Percentiles rank a stretch among this genome's conserved stretches.
phyloP scores from a whole-genome alignment of 2,113 vertebrate genomes.

The Lophochroa leadbeateri region DNA sequence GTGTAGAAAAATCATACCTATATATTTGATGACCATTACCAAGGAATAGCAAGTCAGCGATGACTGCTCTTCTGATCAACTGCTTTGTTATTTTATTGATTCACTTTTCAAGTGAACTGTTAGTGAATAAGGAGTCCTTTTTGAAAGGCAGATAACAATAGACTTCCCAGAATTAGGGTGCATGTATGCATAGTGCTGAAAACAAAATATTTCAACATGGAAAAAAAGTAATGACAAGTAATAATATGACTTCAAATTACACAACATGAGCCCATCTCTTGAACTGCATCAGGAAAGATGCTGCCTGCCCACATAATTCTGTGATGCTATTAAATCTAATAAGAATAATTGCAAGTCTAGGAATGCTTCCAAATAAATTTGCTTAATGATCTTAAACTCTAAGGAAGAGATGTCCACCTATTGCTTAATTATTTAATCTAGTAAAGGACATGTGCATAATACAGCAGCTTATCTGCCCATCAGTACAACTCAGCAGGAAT shows the following conservation, averaged over 20 bases:
- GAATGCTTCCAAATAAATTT: constrained; percentile 16
- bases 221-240: not conserved
- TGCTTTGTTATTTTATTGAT: not conserved
- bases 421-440: constrained; percentile 49
- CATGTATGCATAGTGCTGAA: not conserved
- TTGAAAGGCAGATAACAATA: not conserved
- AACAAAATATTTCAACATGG: not conserved
- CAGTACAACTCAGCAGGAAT: not conserved
- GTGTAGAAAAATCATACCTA: not conserved
- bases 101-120: not conserved
- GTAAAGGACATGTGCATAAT: not conserved
- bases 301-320: constrained; percentile 6
- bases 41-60: not conserved
- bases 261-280: not conserved
- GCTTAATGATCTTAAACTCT: constrained; percentile 53
- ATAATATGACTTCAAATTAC: constrained; percentile 4
- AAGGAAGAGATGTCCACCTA: constrained; percentile 21
- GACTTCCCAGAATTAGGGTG: not conserved
- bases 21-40: not conserved
- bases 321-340: not conserved
- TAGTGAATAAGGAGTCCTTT: not conserved
- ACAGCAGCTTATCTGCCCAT: not conserved
- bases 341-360: constrained; percentile 35
- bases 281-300: not conserved
- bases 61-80: not conserved